Evolutionary conservation across 2,113 vertebrate species (phyloP).

Genomic region (Hemichromis elongatus): DNA sequence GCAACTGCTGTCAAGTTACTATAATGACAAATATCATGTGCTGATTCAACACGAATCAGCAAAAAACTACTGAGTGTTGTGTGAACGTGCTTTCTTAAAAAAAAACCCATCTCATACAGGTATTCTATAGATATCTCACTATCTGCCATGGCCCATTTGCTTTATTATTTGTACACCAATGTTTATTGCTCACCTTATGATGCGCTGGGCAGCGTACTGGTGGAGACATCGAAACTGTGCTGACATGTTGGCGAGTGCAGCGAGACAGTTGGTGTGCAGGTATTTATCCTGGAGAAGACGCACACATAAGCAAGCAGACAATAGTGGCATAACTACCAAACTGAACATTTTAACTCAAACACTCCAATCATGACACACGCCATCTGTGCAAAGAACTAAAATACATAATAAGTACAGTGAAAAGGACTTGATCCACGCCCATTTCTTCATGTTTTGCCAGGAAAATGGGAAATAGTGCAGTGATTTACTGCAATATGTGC

Average conservation of each 20-base stretch:
- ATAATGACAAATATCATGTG: neutral
- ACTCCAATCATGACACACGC: neutral
- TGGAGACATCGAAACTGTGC: slow-evolving; percentile 95
- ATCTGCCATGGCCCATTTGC: neutral
- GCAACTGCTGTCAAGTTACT: neutral
- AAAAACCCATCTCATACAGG: neutral
- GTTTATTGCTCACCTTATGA: slow-evolving; percentile 87
- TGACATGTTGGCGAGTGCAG: slow-evolving; percentile 97
- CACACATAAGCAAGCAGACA: neutral
- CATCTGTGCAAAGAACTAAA: neutral
- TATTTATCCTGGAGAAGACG: slow-evolving; percentile 88
- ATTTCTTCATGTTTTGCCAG: neutral
- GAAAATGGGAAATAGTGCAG: neutral
- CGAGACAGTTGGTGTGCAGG: slow-evolving; percentile 96
- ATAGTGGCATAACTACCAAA: neutral
- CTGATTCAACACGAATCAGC: slow-evolving; percentile 19
- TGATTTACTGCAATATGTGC: neutral
- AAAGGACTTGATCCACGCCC: neutral
- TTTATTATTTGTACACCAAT: neutral
- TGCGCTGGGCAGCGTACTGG: slow-evolving; percentile 97
- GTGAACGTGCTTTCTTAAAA: neutral
- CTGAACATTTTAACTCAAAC: neutral
- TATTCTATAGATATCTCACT: neutral
- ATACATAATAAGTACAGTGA: neutral
- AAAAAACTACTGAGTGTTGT: neutral